Percentiles rank a stretch among this genome's conserved stretches.
phyloP scores from a whole-genome alignment of 1,140 invertebrate species.

The Drosophila prosaltans region DNA sequence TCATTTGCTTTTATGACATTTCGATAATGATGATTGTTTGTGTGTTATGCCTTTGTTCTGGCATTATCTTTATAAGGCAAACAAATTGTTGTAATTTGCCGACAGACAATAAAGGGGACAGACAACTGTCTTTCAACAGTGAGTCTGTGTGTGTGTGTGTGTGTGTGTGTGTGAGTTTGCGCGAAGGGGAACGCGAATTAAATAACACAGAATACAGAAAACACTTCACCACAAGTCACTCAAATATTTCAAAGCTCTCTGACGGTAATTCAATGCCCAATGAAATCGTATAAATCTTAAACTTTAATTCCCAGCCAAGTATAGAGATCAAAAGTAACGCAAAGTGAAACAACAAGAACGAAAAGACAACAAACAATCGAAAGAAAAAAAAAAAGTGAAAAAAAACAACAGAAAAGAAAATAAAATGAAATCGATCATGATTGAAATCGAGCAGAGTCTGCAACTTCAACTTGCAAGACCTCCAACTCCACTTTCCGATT shows the following conservation, averaged over 20 bases:
- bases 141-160: too few species aligned
- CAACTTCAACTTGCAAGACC: conserved; percentile 22
- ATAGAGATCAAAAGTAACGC: conserved; percentile 62
- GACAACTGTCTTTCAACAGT: not conserved
- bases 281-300: conserved; percentile 70
- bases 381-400: conserved; percentile 9
- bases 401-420: conserved; percentile 36
- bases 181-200: conserved; percentile 7
- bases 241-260: conserved; percentile 21
- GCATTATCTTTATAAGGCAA: conserved; percentile 77
- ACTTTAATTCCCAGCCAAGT: conserved; percentile 67
- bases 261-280: conserved; percentile 71
- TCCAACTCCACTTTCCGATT: not conserved
- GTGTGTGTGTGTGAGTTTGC: not conserved
- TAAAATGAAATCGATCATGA: conserved; percentile 79
- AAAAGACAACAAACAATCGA: conserved; percentile 15
- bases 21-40: conserved; percentile 79
- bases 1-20: conserved; percentile 81
- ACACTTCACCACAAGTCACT: conserved; percentile 41
- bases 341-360: conserved; percentile 43
- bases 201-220: conserved; percentile 43
- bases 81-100: conserved; percentile 76
- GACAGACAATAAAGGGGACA: conserved; percentile 38
- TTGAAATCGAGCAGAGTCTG: conserved; percentile 71
- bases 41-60: conserved; percentile 68